These are phyloP conservation scores for Oreochromis niloticus DNA, from an alignment of 2,113 vertebrate species.

Conservation along the genomic window DNA sequence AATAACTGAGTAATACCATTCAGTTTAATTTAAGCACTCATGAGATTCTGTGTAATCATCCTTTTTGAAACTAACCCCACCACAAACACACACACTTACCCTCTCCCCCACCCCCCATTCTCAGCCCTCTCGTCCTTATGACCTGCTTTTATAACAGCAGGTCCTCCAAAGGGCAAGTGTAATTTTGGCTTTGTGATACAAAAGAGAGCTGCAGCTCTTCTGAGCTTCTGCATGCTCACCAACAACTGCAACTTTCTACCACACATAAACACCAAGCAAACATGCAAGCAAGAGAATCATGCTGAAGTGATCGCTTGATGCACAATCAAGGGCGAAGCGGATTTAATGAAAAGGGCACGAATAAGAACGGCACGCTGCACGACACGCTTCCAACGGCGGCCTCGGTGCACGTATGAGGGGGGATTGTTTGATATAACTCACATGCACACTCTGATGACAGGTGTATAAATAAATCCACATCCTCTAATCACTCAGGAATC, in stretches of 20 bases:
- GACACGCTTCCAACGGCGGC: neutral
- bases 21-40: neutral
- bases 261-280: neutral
- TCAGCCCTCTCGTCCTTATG: neutral
- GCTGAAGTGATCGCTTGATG: neutral
- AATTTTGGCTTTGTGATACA: constrained; percentile 51
- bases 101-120: neutral
- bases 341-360: neutral
- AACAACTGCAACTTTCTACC: neutral
- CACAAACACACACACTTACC: neutral
- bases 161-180: constrained; percentile 58
- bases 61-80: neutral
- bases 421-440: neutral
- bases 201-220: constrained; percentile 7
- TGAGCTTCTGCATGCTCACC: neutral
- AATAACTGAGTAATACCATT: neutral
- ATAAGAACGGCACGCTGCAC: neutral
- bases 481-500: constrained; percentile 2
- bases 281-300: neutral
- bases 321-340: neutral
- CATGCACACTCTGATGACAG: neutral
- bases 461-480: constrained; percentile 18
- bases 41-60: neutral
- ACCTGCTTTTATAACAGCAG: constrained; percentile 10
- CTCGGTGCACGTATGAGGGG: neutral